phyloP scores from a whole-genome alignment of 2,113 vertebrate genomes.

The Mastomys coucha region DNA sequence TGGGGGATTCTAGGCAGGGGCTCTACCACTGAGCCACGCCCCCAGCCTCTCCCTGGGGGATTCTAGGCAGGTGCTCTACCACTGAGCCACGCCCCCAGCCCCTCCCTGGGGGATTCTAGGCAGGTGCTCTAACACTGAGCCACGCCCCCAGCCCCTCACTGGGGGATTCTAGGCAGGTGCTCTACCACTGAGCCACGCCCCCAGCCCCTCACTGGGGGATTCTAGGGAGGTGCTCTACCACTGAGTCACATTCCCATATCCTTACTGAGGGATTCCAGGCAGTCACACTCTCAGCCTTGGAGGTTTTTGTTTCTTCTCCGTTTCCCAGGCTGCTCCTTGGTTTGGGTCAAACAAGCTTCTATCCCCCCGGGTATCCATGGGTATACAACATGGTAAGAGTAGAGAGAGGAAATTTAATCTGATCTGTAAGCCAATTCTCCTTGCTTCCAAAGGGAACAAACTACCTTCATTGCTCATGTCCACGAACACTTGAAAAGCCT shows the following conservation, averaged over 20 bases:
- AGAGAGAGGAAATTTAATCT: background rate
- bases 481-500: background rate
- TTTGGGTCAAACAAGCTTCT: background rate
- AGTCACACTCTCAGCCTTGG: background rate
- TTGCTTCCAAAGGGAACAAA: background rate
- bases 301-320: background rate
- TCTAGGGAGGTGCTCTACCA: background rate
- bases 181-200: background rate
- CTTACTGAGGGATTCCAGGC: background rate
- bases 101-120: background rate
- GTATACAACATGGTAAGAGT: background rate
- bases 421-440: background rate
- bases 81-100: background rate
- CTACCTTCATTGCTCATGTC: background rate
- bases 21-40: background rate
- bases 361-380: background rate
- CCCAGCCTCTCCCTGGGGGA: background rate
- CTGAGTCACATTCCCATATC: background rate
- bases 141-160: background rate
- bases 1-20: background rate
- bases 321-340: background rate
- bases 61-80: background rate
- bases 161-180: background rate
- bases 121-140: background rate
- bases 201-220: background rate